Base-by-base conservation (phyloP, 2,888 invertebrate species). In the Lissocephala sabroskyi region DNA sequence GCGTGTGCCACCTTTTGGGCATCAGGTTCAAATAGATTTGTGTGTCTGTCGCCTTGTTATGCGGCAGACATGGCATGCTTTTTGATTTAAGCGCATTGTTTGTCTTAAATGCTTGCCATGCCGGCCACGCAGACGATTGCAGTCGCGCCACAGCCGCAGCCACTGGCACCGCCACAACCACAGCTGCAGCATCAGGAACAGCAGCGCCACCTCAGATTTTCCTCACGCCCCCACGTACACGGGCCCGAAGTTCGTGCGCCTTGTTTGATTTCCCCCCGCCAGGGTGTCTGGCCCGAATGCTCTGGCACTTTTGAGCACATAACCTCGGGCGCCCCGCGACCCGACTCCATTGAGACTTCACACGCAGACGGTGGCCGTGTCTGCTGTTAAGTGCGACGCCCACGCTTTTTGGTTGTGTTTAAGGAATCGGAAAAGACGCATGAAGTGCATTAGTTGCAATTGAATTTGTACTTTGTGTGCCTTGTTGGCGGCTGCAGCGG, bases 371-470 rank as follows among this genome's bases (percentile, higher is more conserved):
- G 30, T 11, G 30, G 17, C 32, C 19, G 49, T 23, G 63, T 57
- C 56, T 58, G 64, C 49, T 28, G 44, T 51, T 59, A 68, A 68
- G 76, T 62, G 65, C 59, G 48, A 40, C 37, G 50, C 39, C 41
- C 16, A 16, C 7, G 19, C 18, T 17, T 30, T 19, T 19, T 4
- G 18, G 43, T 45, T 41, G 10, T 37, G 45, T 41, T 49, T 45
- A 36, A 40, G 51, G 39, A 44, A 41, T 41, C 45, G 43, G 13
- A 36, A 44, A 52, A 46, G 47, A 56, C 45, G 54, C 59, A 58
- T 59, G 59, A 65, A 77, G 62, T 76, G 80, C 79, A 78, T 77
- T 79, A 76, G 71, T 62, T 68, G 70, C 76, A 78, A 80, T 80
- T 79, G 78, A 80, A 79, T 81, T 80, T 70, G 53, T 62, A 55